These are phyloP conservation scores for Rhyacophila brunnea DNA, from an alignment of 1,140 invertebrate species.

Conservation along the genomic window DNA sequence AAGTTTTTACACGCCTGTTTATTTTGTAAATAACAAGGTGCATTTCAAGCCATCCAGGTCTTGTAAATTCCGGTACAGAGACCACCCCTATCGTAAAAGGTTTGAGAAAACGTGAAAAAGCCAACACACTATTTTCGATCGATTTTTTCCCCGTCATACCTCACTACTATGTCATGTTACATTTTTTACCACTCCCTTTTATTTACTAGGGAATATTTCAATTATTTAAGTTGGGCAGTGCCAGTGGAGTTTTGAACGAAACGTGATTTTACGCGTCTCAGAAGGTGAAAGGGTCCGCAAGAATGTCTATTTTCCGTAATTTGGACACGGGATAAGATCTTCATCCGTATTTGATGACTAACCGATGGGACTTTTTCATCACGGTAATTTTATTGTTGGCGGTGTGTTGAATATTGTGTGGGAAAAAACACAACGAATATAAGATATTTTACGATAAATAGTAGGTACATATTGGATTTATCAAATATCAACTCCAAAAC, in stretches of 20 bases:
- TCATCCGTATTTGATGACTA: slow-evolving; percentile 2
- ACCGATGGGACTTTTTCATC: no score
- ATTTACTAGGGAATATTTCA: slow-evolving; percentile 6
- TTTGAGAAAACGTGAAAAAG: background rate
- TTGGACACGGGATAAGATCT: slow-evolving; percentile 9
- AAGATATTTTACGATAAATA: no score
- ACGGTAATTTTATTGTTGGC: no score
- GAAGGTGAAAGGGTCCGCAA: slow-evolving; percentile 1
- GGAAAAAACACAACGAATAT: no score
- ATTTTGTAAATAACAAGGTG: slow-evolving; percentile 32
- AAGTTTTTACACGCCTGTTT: background rate
- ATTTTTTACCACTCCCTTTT: background rate
- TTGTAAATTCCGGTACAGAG: slow-evolving; percentile 1
- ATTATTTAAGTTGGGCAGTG: slow-evolving; percentile 8
- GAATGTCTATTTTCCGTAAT: slow-evolving; percentile 6
- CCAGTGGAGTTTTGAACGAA: slow-evolving; percentile 1
- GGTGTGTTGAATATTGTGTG: no score
- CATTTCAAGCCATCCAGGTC: slow-evolving; percentile 6
- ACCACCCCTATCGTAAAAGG: slow-evolving; percentile 15
- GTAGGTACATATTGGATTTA: no score
- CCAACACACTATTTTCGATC: background rate
- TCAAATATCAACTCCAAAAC: no score
- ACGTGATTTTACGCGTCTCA: slow-evolving; percentile 8
- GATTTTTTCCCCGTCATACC: background rate
- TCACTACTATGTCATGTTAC: background rate